Evolutionary conservation across 2,797 vertebrate species (phyloP), one percentile per base, ranked within the genome.

Genomic region (Pyrocephalus nanus): DNA sequence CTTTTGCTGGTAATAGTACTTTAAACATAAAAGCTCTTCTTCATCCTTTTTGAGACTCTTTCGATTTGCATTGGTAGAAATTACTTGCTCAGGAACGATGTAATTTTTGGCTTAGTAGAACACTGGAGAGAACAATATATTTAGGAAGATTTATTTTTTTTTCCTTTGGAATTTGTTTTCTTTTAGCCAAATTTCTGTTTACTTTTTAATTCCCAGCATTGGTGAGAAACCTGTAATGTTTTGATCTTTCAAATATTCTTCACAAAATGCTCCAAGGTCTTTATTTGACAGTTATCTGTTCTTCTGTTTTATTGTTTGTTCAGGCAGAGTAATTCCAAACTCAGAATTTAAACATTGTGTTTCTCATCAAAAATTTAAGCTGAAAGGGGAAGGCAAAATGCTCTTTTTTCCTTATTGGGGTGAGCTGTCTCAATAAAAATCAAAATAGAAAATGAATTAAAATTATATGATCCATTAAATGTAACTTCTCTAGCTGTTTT

Each of bases 221-320:
- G n/a, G 48, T 88, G 53, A 77, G 69, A 91, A 92, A 94, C 51
- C 60, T 89, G 76, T 55, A 77, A 73, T 73, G 14, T 91, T 96
- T 69, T 81, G 66, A 83, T 89, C 51, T 72, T 89, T 78, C 73
- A 93, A 88, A 77, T 40, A 69, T 69, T 84, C 72, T 87, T 91
- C 62, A 32, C 36, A 65, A 84, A 75, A 83, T 77, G 25, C 48
- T 57, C 42, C 72, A 77, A 95, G 91, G 66, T 67, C 54, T 90
- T 80, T 95, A 84, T 77, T 36, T 91, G 71, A 90, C 38, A 85
- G 64, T 65, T 83, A 32, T 62, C 55, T 83, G 43, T 67, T 82
- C 62, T 86, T 86, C 67, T 94, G 19, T 45, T 95, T 89, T 82
- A 85, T 78, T 92, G 82, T 90, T 79, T 92, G 34, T 70, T 91